Evolutionary conservation across 2,797 vertebrate species (phyloP), one percentile per base, ranked within the genome.

Genomic region (Hephaestus fuliginosus): DNA sequence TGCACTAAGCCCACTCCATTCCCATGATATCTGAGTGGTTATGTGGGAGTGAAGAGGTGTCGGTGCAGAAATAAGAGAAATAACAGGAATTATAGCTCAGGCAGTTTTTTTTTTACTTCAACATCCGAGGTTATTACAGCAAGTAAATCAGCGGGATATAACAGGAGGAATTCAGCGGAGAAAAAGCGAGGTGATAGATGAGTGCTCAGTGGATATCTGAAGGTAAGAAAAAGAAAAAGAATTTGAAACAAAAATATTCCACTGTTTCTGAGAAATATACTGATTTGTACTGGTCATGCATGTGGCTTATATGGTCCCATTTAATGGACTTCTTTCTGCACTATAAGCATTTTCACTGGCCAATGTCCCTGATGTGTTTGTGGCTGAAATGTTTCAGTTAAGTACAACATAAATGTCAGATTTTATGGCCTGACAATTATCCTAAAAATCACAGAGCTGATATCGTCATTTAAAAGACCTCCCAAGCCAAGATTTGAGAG

Each of bases 31-130:
- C 36, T 18, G 68, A 85, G 80, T 48, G 64, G 49, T 11, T 58
- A 28, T 5, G 83, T 89, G 56, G 80, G 84, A 30, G 87, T 65
- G 74, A 78, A 77, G 84, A 89, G 56, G 84, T 58, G 75, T 78
- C 25, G 48, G 60, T 28, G 75, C 57, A 80, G 73, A 66, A 58
- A 43, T 12, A 25, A 70, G 48, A 77, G 43, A 58, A 51, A 30
- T 7, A 44, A 44, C 30, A 71, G 57, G 56, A 70, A 78, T 80
- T 73, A 80, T 17, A 71, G 76, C 70, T 76, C 64, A 51, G 64
- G 57, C 41, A 20, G 55, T 33, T 22, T 18, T 2, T 52, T 74
- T 70, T 75, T 76, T 3, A 65, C 49, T 43, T 20, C 1, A 64
- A 41, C 5, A 64, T 22, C 20, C n/a, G n/a, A 56, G 39, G 51